Conservation (phyloP, 2,888 invertebrate species). For the Allolobophora icterica region DNA sequence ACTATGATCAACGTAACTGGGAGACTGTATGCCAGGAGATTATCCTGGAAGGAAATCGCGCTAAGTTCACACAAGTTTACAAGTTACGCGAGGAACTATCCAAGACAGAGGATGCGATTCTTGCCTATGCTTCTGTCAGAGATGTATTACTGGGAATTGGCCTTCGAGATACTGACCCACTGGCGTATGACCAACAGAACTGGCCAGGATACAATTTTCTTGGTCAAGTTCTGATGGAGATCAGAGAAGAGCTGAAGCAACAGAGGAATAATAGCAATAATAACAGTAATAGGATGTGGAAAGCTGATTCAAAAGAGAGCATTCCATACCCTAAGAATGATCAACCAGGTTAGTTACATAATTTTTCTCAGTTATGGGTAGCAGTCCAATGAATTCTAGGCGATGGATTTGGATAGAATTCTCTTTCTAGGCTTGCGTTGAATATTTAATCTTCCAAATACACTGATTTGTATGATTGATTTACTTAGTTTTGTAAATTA, state of each 20-base stretch:
- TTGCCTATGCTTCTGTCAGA: background rate
- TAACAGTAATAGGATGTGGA: background rate
- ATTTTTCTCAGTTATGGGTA: background rate
- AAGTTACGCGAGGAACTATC: background rate
- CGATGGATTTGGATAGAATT: background rate
- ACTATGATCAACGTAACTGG: background rate
- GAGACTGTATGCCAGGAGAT: background rate
- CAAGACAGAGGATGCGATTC: background rate
- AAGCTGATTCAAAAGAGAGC: background rate
- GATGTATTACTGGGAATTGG: background rate
- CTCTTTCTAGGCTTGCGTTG: background rate
- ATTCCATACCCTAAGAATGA: no score
- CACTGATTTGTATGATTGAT: no score
- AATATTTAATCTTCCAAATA: background rate
- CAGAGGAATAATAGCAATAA: background rate
- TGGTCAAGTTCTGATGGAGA: constrained; percentile 27
- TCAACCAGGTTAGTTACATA: background rate
- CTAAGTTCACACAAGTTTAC: background rate
- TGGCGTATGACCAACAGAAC: background rate
- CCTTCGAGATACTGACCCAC: constrained; percentile 2
- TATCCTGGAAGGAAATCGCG: background rate
- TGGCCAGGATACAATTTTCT: constrained; percentile 25
- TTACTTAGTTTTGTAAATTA: no score
- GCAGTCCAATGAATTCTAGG: no score
- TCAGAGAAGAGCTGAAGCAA: constrained; percentile 24